A percentile compares a stretch with the other conserved stretches of the same genome.
phyloP scores from a whole-genome alignment of 2,797 vertebrate species.

The Rhincodon typus region DNA sequence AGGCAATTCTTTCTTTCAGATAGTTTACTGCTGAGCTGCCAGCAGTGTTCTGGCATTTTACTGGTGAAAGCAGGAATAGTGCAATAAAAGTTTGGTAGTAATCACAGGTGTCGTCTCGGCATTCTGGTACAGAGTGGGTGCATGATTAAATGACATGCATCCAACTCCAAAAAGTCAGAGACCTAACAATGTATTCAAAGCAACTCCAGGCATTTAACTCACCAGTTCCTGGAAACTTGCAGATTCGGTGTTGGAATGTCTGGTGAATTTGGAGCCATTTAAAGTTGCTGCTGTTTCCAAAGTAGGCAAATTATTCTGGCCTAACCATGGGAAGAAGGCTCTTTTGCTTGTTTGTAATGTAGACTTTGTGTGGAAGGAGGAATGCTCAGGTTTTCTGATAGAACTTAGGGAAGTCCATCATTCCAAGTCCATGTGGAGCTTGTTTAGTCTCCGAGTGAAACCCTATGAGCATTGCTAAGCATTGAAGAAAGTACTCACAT shows the following conservation, averaged over 20 bases:
- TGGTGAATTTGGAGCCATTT: not conserved
- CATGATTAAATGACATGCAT: not conserved
- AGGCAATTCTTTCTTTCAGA: conserved; percentile 1
- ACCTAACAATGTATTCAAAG: not conserved
- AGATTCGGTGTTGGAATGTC: not conserved
- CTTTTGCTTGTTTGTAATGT: not conserved
- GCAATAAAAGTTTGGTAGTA: not conserved
- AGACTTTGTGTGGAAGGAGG: not conserved
- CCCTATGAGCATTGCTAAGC: too few relatives aligned
- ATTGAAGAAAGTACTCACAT: too few relatives aligned
- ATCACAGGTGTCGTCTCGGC: not conserved
- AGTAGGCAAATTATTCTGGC: not conserved
- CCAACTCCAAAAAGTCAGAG: not conserved
- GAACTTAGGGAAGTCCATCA: not conserved
- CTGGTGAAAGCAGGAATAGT: not conserved
- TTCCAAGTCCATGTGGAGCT: too few relatives aligned
- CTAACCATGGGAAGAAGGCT: not conserved
- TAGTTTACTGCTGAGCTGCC: not conserved
- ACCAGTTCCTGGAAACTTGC: not conserved
- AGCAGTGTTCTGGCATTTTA: not conserved
- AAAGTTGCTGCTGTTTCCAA: not conserved
- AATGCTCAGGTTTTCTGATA: not conserved
- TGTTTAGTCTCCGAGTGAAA: too few relatives aligned
- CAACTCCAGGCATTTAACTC: not conserved
- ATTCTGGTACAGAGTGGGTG: not conserved